These are phyloP conservation scores for Drosophila anomelani DNA, from an alignment of 2,888 invertebrate species.

Conservation along the genomic window DNA sequence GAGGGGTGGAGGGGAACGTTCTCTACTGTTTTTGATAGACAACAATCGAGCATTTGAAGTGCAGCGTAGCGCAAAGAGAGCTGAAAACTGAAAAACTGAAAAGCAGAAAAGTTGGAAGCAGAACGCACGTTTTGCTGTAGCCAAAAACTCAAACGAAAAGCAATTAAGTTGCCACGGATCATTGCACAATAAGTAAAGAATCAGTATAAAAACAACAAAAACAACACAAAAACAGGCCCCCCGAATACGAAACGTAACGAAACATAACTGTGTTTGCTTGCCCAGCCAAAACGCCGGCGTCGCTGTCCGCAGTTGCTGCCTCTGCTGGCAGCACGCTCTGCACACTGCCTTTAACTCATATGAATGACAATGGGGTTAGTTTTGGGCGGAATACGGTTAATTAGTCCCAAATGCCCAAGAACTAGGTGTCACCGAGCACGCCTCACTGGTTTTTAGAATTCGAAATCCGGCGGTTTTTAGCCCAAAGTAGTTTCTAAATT, in stretches of 20 bases:
- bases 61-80: conserved; percentile 73
- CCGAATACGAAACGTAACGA: conserved; percentile 35
- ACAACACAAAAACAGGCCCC: neutral
- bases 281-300: conserved; percentile 63
- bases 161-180: conserved; percentile 79
- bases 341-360: conserved; percentile 27
- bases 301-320: conserved; percentile 1
- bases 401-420: conserved; percentile 24
- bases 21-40: conserved; percentile 39
- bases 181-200: conserved; percentile 80
- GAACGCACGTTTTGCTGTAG: conserved; percentile 45
- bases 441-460: conserved; percentile 16
- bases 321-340: conserved; percentile 2
- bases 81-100: conserved; percentile 16
- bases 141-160: conserved; percentile 76
- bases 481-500: conserved; percentile 1
- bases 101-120: conserved; percentile 13
- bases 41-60: conserved; percentile 69
- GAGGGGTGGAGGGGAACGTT: too few relatives aligned
- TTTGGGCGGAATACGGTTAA: conserved; percentile 25
- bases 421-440: conserved; percentile 34
- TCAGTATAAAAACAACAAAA: conserved; percentile 45
- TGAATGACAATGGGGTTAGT: conserved; percentile 29
- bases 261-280: conserved; percentile 77
- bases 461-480: neutral